A percentile compares a stretch with the other conserved stretches of the same genome.
Evolutionary conservation across 2,797 vertebrate species (phyloP).

Genomic region (Myotis vivesi): DNA sequence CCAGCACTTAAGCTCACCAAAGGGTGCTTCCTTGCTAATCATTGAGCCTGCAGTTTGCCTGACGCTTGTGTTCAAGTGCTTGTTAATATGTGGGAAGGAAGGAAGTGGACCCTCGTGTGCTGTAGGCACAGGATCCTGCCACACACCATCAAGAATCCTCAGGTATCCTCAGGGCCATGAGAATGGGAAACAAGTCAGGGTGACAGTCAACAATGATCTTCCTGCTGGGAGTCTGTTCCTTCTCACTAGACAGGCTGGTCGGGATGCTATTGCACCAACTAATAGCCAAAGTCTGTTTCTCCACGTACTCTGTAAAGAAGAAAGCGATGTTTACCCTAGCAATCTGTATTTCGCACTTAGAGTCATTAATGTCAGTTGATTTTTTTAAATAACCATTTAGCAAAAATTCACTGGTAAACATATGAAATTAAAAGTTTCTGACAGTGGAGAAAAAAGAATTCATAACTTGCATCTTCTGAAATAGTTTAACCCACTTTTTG

Average conservation of each 20-base stretch:
- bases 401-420: slow-evolving; percentile 34
- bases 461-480: slow-evolving; percentile 50
- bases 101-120: neutral
- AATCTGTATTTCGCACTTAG: slow-evolving; percentile 38
- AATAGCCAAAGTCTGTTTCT: neutral
- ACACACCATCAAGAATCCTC: neutral
- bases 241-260: neutral
- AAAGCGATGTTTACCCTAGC: neutral
- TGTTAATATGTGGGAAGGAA: neutral
- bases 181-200: neutral
- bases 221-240: neutral
- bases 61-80: neutral
- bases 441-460: slow-evolving; percentile 49
- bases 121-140: neutral
- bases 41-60: neutral
- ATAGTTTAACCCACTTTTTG: neutral
- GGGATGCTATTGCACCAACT: neutral
- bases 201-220: neutral
- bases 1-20: neutral
- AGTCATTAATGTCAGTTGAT: slow-evolving; percentile 46
- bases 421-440: slow-evolving; percentile 34
- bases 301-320: neutral
- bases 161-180: neutral
- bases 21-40: neutral
- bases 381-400: slow-evolving; percentile 27